A percentile compares a stretch with the other conserved stretches of the same genome.
These are phyloP conservation scores for Vireo altiloquus DNA, from an alignment of 2,113 vertebrate genomes.

Conservation along the genomic window DNA sequence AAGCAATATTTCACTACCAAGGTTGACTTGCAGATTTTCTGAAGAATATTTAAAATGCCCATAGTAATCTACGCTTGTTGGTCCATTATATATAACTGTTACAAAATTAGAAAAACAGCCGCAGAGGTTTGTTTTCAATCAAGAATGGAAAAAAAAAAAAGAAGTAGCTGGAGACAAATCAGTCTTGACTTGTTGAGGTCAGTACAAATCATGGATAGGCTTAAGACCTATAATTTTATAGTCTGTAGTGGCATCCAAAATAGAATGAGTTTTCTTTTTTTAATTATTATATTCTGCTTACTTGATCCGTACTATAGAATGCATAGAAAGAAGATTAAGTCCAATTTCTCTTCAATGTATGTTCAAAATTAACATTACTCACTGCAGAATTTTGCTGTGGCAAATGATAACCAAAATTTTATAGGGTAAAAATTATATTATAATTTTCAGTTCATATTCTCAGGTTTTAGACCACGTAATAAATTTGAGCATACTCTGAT, in stretches of 20 bases:
- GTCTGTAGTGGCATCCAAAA: background rate
- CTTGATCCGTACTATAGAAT: background rate
- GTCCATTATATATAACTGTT: background rate
- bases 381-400: background rate
- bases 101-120: background rate
- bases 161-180: background rate
- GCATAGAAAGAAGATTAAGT: background rate
- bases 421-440: background rate
- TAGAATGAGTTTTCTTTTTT: background rate
- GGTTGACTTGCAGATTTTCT: background rate
- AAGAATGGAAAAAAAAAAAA: background rate
- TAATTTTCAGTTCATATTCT: background rate
- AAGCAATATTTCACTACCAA: background rate
- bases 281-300: background rate
- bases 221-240: background rate
- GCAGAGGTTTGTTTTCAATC: background rate
- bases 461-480: background rate
- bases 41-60: background rate
- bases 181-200: background rate
- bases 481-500: background rate
- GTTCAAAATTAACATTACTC: background rate
- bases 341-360: background rate
- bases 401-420: background rate
- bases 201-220: background rate
- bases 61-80: background rate